phyloP scores from a whole-genome alignment of 1,140 invertebrate species.

The Drosophila serrata region DNA sequence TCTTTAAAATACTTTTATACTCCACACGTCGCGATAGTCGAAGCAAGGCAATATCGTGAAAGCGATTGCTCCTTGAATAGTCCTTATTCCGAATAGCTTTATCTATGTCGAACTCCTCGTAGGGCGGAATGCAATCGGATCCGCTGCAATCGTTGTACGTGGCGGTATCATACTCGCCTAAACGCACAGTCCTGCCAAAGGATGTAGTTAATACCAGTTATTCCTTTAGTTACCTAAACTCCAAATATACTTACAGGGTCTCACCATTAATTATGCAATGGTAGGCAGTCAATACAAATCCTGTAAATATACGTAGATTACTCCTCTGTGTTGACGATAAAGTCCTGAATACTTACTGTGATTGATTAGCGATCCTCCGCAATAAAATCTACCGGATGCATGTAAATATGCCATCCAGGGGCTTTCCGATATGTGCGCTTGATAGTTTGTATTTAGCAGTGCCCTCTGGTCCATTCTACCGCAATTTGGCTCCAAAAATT shows the following conservation, averaged over 20 bases:
- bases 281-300: conserved; percentile 17
- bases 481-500: conserved; percentile 23
- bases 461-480: not conserved
- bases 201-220: not conserved
- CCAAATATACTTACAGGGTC: not conserved
- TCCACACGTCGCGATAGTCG: not conserved
- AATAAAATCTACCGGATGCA: not conserved
- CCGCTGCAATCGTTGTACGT: conserved; percentile 11
- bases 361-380: conserved; percentile 21
- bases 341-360: not conserved
- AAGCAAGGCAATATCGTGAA: conserved; percentile 18
- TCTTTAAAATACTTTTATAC: not conserved
- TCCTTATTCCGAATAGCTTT: conserved; percentile 2
- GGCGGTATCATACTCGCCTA: conserved; percentile 12
- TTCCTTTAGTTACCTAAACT: too few relatives aligned
- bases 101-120: conserved; percentile 6
- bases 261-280: conserved; percentile 9
- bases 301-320: not conserved
- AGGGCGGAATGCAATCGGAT: not conserved
- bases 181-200: conserved; percentile 7
- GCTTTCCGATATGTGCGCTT: conserved; percentile 3
- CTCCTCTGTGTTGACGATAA: too few relatives aligned
- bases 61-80: not conserved
- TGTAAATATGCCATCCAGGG: conserved; percentile 34
- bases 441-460: not conserved